These are phyloP conservation scores for Lemur catta DNA, from an alignment of 2,797 vertebrate species.

Conservation along the genomic window DNA sequence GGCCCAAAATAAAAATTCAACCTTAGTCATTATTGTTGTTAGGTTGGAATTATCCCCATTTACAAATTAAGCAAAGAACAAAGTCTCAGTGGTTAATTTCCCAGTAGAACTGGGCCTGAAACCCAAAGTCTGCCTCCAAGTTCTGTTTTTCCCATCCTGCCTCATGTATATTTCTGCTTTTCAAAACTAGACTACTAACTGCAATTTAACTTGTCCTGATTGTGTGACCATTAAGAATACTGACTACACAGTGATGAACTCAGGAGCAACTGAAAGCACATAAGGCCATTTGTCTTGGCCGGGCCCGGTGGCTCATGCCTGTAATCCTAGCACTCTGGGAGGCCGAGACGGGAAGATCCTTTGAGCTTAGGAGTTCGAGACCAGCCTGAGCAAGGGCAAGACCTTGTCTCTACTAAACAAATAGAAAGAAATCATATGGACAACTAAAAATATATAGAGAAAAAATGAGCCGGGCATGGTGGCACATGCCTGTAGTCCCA, in stretches of 20 bases:
- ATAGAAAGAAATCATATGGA: too few species aligned
- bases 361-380: too few species aligned
- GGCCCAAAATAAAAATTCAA: background rate
- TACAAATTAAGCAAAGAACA: background rate
- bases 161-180: background rate
- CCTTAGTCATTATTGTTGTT: background rate
- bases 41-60: background rate
- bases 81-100: conserved; percentile 7
- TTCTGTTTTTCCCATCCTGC: background rate
- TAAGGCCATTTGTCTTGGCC: background rate
- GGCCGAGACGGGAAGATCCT: too few species aligned
- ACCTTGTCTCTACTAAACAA: too few species aligned
- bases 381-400: too few species aligned
- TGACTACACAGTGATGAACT: background rate
- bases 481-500: too few species aligned
- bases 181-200: background rate
- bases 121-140: background rate
- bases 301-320: too few species aligned
- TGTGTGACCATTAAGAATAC: background rate
- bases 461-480: too few species aligned
- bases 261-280: background rate
- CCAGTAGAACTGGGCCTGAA: background rate
- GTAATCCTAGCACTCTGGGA: too few species aligned
- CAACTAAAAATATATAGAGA: too few species aligned
- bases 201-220: background rate